These are phyloP conservation scores for Dryobotodes eremita DNA, from an alignment of 2,888 invertebrate genomes.

Conservation along the genomic window DNA sequence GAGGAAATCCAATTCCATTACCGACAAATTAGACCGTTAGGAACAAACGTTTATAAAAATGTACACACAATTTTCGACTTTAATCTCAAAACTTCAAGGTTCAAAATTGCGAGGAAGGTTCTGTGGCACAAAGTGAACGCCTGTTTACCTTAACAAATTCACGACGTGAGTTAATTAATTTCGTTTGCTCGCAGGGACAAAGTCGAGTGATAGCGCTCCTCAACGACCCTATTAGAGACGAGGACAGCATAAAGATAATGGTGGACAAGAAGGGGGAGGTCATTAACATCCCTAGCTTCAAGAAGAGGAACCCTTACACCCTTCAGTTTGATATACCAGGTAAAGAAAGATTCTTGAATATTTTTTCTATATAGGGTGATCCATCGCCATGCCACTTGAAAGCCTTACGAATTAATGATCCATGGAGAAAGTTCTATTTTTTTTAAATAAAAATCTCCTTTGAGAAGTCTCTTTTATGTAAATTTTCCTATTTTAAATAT, in stretches of 20 bases:
- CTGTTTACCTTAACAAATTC: conserved; percentile 62
- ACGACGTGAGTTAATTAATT: conserved; percentile 63
- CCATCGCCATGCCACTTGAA: background rate
- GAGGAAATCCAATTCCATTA: conserved; percentile 56
- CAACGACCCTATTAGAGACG: conserved; percentile 94
- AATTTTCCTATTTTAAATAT: conserved; percentile 10
- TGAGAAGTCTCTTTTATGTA: background rate
- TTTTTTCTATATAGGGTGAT: background rate
- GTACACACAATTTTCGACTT: conserved; percentile 25
- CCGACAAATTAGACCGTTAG: conserved; percentile 60
- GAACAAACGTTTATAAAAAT: conserved; percentile 28
- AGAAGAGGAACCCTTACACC: conserved; percentile 95
- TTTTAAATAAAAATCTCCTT: background rate
- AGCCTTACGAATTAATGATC: background rate
- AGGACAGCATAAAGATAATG: conserved; percentile 94
- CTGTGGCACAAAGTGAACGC: conserved; percentile 34
- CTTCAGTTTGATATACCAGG: conserved; percentile 95
- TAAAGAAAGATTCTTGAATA: conserved; percentile 71
- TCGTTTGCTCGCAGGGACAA: conserved; percentile 92
- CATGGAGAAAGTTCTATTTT: background rate
- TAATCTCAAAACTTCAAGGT: background rate
- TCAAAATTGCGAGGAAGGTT: conserved; percentile 16
- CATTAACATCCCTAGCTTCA: conserved; percentile 93
- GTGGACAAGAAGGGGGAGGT: conserved; percentile 96
- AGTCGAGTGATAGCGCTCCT: conserved; percentile 95